Conservation (phyloP, 1,140 invertebrate species). For the Cydia fagiglandana region DNA sequence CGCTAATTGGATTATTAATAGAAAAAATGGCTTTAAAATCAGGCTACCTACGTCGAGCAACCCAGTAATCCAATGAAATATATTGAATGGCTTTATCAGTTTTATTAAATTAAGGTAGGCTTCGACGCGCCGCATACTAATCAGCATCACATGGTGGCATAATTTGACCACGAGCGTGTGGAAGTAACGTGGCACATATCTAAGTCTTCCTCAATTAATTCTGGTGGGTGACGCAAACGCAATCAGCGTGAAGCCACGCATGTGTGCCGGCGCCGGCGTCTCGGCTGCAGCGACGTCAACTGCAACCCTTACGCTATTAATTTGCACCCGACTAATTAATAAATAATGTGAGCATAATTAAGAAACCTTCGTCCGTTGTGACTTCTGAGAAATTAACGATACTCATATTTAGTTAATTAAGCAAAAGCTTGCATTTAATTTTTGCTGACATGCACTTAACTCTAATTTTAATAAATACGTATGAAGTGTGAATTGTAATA, state of each 20-base stretch:
- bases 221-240: constrained; percentile 46
- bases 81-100: constrained; percentile 9
- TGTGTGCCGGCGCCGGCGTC: constrained; percentile 41
- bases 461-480: background rate
- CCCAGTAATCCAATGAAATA: background rate
- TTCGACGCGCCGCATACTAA: constrained; percentile 17
- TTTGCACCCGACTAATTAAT: constrained; percentile 71
- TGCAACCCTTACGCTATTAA: constrained; percentile 71
- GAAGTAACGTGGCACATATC: constrained; percentile 28
- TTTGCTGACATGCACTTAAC: background rate
- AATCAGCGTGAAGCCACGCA: constrained; percentile 41
- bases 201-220: constrained; percentile 72
- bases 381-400: constrained; percentile 34
- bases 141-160: constrained; percentile 12
- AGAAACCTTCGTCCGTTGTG: constrained; percentile 52
- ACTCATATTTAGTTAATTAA: constrained; percentile 7
- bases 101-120: constrained; percentile 24
- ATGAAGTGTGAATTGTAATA: too few relatives aligned
- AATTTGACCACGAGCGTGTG: constrained; percentile 6
- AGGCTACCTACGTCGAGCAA: background rate
- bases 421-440: background rate
- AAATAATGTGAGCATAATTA: constrained; percentile 66
- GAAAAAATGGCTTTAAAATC: background rate
- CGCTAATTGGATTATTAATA: background rate
- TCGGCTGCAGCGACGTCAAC: constrained; percentile 58